phyloP scores from a whole-genome alignment of 2,888 invertebrate species.

The Ophion obscuratus region DNA sequence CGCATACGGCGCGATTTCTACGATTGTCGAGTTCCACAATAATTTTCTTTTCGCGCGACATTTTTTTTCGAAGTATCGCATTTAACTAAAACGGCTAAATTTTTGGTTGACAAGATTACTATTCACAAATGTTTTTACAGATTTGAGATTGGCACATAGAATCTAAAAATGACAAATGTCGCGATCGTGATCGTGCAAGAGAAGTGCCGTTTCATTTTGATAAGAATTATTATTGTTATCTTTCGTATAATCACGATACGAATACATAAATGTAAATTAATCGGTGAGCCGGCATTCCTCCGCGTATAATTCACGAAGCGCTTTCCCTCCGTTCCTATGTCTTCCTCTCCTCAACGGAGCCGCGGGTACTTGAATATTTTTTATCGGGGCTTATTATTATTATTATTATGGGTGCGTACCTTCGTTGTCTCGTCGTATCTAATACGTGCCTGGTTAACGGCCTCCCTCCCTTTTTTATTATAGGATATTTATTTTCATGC shows the following conservation, averaged over 20 bases:
- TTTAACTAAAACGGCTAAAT: not conserved
- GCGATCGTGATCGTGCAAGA: not conserved
- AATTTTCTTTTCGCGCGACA: too few species aligned
- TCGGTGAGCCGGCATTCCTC: not conserved
- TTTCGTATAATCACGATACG: not conserved
- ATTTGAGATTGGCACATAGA: not conserved
- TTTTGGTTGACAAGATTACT: not conserved
- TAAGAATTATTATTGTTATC: not conserved
- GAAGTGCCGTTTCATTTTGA: not conserved
- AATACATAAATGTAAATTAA: constrained; percentile 6
- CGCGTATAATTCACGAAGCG: constrained; percentile 16
- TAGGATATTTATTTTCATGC: constrained; percentile 18
- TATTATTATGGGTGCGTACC: constrained; percentile 6
- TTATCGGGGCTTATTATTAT: constrained; percentile 9
- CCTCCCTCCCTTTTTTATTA: not conserved
- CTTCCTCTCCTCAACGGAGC: not conserved
- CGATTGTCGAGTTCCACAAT: too few species aligned
- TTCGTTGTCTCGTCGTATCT: constrained; percentile 17
- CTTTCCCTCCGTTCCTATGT: not conserved
- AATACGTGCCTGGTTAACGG: constrained; percentile 4
- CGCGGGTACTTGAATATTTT: not conserved
- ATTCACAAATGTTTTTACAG: not conserved
- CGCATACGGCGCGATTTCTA: too few species aligned
- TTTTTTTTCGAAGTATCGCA: too few species aligned
- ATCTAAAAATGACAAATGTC: not conserved